Percentiles rank a stretch among this genome's conserved stretches.
phyloP scores from a whole-genome alignment of 2,888 invertebrate species.

The Aelia acuminata region DNA sequence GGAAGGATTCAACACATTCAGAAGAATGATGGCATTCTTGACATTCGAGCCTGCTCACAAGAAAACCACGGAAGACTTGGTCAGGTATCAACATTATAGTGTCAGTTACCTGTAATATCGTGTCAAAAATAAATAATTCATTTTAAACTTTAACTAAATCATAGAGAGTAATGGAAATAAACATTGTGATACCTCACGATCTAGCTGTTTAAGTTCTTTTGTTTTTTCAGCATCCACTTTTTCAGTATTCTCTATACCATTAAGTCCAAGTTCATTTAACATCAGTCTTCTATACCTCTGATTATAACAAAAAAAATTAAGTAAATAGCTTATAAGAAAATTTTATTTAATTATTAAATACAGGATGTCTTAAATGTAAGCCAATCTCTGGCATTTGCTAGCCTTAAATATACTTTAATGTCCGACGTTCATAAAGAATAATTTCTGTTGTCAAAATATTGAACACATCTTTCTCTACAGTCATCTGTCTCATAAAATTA shows the following conservation, averaged over 20 bases:
- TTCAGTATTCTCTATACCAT: slow-evolving; percentile 81
- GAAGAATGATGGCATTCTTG: slow-evolving; percentile 90
- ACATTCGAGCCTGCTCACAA: slow-evolving; percentile 91
- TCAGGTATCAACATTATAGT: slow-evolving; percentile 83
- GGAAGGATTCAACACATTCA: slow-evolving; percentile 90
- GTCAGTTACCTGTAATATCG: slow-evolving; percentile 69
- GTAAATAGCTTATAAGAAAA: neutral
- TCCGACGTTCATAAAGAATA: too few relatives aligned
- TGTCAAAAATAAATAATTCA: neutral
- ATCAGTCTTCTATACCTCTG: slow-evolving; percentile 88
- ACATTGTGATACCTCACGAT: slow-evolving; percentile 73
- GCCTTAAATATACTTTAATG: too few relatives aligned
- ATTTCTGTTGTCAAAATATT: too few relatives aligned
- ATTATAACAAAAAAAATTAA: slow-evolving; percentile 63
- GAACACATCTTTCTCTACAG: too few relatives aligned
- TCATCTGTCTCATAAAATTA: too few relatives aligned
- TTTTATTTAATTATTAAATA: neutral
- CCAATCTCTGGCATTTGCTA: too few relatives aligned
- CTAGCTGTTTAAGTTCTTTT: slow-evolving; percentile 85
- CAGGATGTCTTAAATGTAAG: too few relatives aligned
- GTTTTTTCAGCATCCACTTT: slow-evolving; percentile 83
- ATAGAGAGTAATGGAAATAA: neutral
- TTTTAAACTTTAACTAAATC: neutral
- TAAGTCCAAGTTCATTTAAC: slow-evolving; percentile 81
- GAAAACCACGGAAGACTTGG: slow-evolving; percentile 92